Base-by-base conservation (phyloP, 2,888 invertebrate genomes). In the Gisinianus flammeolus region DNA sequence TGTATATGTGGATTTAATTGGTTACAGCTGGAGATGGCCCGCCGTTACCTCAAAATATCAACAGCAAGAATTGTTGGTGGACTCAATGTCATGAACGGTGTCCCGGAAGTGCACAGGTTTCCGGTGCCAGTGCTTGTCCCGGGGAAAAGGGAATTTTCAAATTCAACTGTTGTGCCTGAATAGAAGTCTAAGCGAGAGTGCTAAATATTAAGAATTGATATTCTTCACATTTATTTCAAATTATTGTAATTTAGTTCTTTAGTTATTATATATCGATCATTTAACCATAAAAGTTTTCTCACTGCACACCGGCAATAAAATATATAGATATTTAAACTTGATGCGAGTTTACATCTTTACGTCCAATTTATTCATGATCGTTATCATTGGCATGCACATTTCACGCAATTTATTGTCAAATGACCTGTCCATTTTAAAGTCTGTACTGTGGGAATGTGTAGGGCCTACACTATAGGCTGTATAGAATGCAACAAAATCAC, bases 71-170 rank as follows among this genome's bases (percentile, higher is more conserved):
- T 24, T 77, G 77, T 28, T 77, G 31, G 33, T 77, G 77, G 77
- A 77, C 77, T 0, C 5, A n/a, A 5, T 77, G 77, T 35, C 10
- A 28, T n/a, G n/a, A 19, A 8, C 44, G 67, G n/a, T 77, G 77
- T 31, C 77, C 77, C 16, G 72, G 30, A 1, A 33, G 67, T 0
- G 72, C 77, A 19, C 77, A 77, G 56, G 77, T 77, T 12, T 64
- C 72, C 19, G 77, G 77, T 6, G 77, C 77, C 16, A 30, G 67
- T 22, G 10, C 19, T 16, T 77, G 77, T 66, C 52, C 35, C 8
- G 16, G 10, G 16, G n/a, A 56, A 16, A 72, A 31, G n/a, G 54
- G 35, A 12, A 30, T 30, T 12, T 72, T 56, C 56, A 71, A 72
- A 28, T 77, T 54, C 28, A 77, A 77, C 54, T 77, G 77, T 30